Percentiles rank a stretch among this genome's conserved stretches.
These are phyloP conservation scores for Thaumetopoea pityocampa DNA, from an alignment of 1,140 invertebrate species.

Conservation along the genomic window DNA sequence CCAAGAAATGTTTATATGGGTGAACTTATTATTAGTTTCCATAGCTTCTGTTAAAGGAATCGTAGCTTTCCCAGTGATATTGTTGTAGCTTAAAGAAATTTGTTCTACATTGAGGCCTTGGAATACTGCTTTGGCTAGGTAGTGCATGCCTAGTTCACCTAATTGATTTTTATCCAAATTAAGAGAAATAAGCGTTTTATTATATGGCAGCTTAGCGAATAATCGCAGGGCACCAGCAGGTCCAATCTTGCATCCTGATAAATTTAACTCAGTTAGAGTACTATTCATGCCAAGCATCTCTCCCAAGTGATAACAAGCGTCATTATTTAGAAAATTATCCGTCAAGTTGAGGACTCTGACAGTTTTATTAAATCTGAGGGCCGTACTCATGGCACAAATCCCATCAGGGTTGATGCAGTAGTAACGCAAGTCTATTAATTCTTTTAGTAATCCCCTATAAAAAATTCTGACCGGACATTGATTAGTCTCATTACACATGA, in stretches of 20 bases:
- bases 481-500: conserved; percentile 49
- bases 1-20: conserved; percentile 68
- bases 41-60: conserved; percentile 51
- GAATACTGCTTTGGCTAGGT: conserved; percentile 39
- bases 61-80: conserved; percentile 48
- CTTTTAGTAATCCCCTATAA: conserved; percentile 36
- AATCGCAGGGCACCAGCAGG: conserved; percentile 40
- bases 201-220: conserved; percentile 30
- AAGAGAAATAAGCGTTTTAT: conserved; percentile 38
- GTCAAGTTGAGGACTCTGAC: conserved; percentile 54
- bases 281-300: conserved; percentile 55
- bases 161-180: conserved; percentile 54
- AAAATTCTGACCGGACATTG: conserved; percentile 49
- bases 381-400: conserved; percentile 43
- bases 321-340: conserved; percentile 52
- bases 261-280: conserved; percentile 44
- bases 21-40: conserved; percentile 58
- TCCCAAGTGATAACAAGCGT: conserved; percentile 48
- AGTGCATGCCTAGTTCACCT: conserved; percentile 42
- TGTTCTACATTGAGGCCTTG: conserved; percentile 45
- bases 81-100: conserved; percentile 64
- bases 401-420: conserved; percentile 51
- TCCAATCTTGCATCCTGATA: conserved; percentile 60
- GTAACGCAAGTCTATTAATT: conserved; percentile 58
- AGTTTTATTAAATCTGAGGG: conserved; percentile 45